phyloP scores from a whole-genome alignment of 1,140 invertebrate species.

The Drosophila kanapiae region DNA sequence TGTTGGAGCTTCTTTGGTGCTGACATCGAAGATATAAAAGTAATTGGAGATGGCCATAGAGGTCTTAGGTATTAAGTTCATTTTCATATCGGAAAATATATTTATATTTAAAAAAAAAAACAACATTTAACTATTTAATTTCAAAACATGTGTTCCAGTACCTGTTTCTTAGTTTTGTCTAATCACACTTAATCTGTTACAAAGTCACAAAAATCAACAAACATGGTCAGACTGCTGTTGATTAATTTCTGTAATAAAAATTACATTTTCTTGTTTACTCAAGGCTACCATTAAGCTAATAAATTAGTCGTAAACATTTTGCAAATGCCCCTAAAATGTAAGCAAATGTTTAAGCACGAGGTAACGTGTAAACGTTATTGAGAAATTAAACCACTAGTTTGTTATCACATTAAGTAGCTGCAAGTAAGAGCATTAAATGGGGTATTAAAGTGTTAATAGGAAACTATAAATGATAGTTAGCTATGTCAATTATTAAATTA shows the following conservation, averaged over 20 bases:
- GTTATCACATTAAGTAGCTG: constrained; percentile 3
- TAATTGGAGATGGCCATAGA: constrained; percentile 32
- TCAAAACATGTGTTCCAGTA: no score
- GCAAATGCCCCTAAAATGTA: neutral
- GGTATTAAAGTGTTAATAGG: neutral
- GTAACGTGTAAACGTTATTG: neutral
- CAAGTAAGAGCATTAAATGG: neutral
- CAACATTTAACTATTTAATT: neutral
- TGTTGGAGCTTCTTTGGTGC: constrained; percentile 26
- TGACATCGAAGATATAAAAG: constrained; percentile 21
- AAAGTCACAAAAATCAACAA: neutral
- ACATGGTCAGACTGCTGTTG: neutral
- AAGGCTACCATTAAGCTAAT: neutral
- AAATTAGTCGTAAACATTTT: constrained; percentile 9
- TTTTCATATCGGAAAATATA: neutral
- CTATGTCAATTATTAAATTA: neutral
- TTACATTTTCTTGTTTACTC: constrained; percentile 5
- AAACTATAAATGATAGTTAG: neutral
- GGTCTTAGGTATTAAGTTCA: neutral
- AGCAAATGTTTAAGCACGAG: constrained; percentile 6
- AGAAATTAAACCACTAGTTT: constrained; percentile 5
- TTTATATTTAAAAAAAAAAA: no score
- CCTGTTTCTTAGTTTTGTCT: neutral
- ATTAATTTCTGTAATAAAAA: constrained; percentile 10
- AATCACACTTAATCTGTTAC: neutral